A percentile compares a stretch with the other conserved stretches of the same genome.
phyloP scores from a whole-genome alignment of 2,113 vertebrate species.

The Galeopterus variegatus region DNA sequence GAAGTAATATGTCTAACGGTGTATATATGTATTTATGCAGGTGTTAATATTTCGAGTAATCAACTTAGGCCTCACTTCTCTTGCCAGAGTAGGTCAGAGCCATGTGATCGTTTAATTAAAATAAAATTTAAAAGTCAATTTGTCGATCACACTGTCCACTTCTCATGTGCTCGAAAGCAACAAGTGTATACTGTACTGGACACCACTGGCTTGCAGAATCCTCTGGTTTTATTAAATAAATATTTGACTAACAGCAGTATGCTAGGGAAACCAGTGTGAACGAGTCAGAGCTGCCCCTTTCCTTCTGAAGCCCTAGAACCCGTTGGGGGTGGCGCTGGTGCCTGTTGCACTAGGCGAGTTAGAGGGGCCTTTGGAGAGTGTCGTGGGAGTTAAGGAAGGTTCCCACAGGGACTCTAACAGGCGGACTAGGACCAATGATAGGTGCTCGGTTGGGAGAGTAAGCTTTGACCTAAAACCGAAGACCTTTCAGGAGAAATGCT shows the following conservation, averaged over 20 bases:
- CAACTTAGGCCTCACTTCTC: neutral
- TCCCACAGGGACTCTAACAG: no score
- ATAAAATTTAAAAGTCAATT: neutral
- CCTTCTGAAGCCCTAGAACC: neutral
- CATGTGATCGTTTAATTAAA: neutral
- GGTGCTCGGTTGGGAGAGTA: neutral
- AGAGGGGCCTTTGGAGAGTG: neutral
- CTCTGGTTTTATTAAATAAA: neutral
- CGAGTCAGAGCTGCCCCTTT: neutral
- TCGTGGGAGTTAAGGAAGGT: neutral
- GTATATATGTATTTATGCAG: neutral
- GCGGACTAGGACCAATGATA: neutral
- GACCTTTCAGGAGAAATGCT: neutral
- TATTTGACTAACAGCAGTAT: neutral
- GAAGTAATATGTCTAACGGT: neutral
- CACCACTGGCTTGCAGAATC: neutral
- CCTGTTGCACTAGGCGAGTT: neutral
- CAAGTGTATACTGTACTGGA: neutral
- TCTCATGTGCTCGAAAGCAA: neutral
- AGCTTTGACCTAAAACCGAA: conserved; percentile 14
- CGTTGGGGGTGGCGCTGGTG: rapidly evolving
- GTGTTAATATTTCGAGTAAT: conserved; percentile 2
- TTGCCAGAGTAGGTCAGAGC: neutral
- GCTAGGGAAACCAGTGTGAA: neutral
- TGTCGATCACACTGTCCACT: neutral